Percentiles rank a stretch among this genome's conserved stretches.
Conservation (phyloP, 2,113 vertebrate species). For the Xiphias gladius region DNA sequence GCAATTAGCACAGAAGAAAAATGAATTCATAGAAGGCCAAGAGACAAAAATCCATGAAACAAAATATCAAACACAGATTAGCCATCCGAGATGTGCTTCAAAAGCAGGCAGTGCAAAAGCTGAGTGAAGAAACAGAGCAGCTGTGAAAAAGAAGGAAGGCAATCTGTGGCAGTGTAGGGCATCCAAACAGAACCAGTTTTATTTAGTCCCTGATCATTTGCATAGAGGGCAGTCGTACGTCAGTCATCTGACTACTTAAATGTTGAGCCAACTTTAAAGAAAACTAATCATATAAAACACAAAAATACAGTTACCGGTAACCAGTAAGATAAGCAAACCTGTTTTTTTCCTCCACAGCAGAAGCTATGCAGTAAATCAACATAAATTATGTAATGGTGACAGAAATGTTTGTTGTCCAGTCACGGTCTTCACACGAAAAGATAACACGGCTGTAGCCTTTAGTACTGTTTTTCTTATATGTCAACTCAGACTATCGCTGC, state of each 20-base stretch:
- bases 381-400: background rate
- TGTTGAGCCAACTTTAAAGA: background rate
- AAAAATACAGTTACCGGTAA: background rate
- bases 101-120: slow-evolving; percentile 15
- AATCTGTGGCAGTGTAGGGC: slow-evolving; percentile 37
- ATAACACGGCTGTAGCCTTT: background rate
- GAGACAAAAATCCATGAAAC: slow-evolving; percentile 19
- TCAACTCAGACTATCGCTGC: background rate
- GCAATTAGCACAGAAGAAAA: background rate
- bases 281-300: background rate
- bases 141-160: slow-evolving; percentile 50
- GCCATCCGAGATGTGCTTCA: slow-evolving; percentile 15
- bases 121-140: slow-evolving; percentile 42
- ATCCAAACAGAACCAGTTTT: slow-evolving; percentile 68
- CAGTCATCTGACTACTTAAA: slow-evolving; percentile 49
- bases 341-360: background rate
- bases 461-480: no score
- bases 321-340: background rate
- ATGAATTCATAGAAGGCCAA: background rate
- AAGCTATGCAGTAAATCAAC: background rate
- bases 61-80: slow-evolving; percentile 34
- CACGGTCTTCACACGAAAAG: background rate
- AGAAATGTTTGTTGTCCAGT: background rate
- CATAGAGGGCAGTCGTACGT: slow-evolving; percentile 69
- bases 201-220: slow-evolving; percentile 71